These are phyloP conservation scores for Chaetodon trifascialis DNA, from an alignment of 2,113 vertebrate species.

Conservation along the genomic window DNA sequence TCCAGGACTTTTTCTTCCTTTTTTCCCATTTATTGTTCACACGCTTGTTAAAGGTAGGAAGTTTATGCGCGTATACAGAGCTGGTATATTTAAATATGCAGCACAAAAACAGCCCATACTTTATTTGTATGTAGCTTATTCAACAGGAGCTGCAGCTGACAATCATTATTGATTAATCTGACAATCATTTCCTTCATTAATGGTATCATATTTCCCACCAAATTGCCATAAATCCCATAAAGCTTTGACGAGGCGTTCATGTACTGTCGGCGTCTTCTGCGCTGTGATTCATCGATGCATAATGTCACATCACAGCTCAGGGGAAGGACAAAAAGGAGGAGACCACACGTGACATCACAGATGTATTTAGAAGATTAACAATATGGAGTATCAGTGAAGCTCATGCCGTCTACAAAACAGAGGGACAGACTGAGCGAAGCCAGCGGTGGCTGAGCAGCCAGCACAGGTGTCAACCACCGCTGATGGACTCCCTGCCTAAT, in stretches of 20 bases:
- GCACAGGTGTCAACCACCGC: conserved; percentile 12
- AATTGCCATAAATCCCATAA: no score
- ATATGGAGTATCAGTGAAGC: neutral
- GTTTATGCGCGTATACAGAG: no score
- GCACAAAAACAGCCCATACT: no score
- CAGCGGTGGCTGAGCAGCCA: neutral
- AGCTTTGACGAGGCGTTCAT: neutral
- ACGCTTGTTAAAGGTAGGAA: no score
- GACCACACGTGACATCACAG: neutral
- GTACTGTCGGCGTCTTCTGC: neutral
- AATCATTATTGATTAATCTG: no score
- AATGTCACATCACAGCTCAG: conserved; percentile 31
- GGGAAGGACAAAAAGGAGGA: neutral
- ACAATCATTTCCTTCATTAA: no score
- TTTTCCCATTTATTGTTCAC: neutral
- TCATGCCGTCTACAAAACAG: neutral
- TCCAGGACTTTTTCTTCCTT: neutral
- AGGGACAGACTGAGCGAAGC: neutral
- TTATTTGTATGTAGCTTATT: no score
- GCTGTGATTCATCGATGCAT: conserved; percentile 1
- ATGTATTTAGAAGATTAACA: neutral
- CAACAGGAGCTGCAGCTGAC: no score
- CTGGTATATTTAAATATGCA: no score
- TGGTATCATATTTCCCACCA: no score
- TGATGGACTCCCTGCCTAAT: conserved; percentile 1